Percentiles rank a stretch among this genome's conserved stretches.
Evolutionary conservation across 2,797 vertebrate species (phyloP).

Genomic region (Nannoperca australis): DNA sequence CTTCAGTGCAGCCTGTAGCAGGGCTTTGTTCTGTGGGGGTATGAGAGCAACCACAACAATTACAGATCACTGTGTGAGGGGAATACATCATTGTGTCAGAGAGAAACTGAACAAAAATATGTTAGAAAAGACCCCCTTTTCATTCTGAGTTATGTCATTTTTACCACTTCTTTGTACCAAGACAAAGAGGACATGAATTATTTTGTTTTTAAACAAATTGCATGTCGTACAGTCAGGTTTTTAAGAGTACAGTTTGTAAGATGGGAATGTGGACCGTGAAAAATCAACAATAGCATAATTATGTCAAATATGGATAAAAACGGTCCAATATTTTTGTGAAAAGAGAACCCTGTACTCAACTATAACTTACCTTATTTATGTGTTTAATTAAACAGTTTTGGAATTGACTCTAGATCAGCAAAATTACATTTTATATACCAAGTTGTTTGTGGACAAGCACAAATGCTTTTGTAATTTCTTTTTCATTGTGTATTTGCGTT

Average conservation of each 20-base stretch:
- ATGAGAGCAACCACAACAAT: conserved; percentile 15
- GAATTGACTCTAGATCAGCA: background rate
- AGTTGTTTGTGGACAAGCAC: background rate
- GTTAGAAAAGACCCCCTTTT: conserved; percentile 34
- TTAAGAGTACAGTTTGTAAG: background rate
- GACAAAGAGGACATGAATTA: conserved; percentile 10
- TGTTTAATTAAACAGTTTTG: background rate
- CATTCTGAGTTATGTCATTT: conserved; percentile 42
- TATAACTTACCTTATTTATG: background rate
- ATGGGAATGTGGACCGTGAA: background rate
- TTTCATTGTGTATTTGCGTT: background rate
- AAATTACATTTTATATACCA: background rate
- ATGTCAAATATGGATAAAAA: background rate
- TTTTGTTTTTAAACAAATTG: conserved; percentile 20
- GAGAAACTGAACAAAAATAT: conserved; percentile 60
- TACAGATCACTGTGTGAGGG: conserved; percentile 47
- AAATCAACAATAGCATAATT: background rate
- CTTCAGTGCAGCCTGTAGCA: background rate
- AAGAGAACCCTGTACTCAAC: background rate
- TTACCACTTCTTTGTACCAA: conserved; percentile 26
- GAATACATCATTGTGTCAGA: conserved; percentile 58
- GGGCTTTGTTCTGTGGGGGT: conserved; percentile 27
- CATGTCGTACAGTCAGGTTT: background rate
- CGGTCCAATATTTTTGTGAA: background rate
- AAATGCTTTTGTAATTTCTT: background rate